A percentile compares a stretch with the other conserved stretches of the same genome.
Conservation (phyloP, 2,113 vertebrate species). For the Tylochromis polylepis region DNA sequence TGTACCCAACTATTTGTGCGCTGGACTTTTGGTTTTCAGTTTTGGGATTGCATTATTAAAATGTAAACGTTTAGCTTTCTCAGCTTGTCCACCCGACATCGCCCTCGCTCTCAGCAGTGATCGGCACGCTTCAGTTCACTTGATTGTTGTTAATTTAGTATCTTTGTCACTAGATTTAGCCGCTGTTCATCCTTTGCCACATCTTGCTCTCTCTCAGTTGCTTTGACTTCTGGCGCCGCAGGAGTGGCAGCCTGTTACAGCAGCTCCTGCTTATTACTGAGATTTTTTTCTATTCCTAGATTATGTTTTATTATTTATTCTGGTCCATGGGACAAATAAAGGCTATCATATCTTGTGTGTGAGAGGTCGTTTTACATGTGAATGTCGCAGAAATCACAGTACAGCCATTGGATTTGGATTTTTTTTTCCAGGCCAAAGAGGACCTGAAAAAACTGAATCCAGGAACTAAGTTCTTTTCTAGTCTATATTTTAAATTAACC, state of each 20-base stretch:
- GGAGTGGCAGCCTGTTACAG: not conserved
- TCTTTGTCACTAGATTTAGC: not conserved
- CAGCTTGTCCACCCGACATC: not conserved
- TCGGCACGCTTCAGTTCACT: not conserved
- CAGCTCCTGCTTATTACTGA: not conserved
- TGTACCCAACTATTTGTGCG: not conserved
- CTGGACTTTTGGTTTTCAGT: not conserved
- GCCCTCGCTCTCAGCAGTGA: not conserved
- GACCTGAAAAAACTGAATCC: not conserved
- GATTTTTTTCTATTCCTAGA: not conserved
- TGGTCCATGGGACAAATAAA: not conserved
- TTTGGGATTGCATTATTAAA: fast-evolving
- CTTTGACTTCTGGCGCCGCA: not conserved
- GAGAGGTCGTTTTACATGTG: not conserved
- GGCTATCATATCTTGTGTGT: not conserved
- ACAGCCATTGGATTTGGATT: not conserved
- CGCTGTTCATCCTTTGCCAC: not conserved
- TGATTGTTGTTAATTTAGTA: not conserved
- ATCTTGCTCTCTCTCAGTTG: not conserved
- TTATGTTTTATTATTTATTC: not conserved
- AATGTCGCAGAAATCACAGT: not conserved
- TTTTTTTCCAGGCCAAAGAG: not conserved
- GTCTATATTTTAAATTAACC: not conserved
- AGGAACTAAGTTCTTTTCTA: fast-evolving
- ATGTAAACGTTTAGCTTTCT: not conserved